Evolutionary conservation across 2,797 vertebrate species (phyloP), one percentile per base, ranked within the genome.

Genomic region (Decapterus maruadsi): DNA sequence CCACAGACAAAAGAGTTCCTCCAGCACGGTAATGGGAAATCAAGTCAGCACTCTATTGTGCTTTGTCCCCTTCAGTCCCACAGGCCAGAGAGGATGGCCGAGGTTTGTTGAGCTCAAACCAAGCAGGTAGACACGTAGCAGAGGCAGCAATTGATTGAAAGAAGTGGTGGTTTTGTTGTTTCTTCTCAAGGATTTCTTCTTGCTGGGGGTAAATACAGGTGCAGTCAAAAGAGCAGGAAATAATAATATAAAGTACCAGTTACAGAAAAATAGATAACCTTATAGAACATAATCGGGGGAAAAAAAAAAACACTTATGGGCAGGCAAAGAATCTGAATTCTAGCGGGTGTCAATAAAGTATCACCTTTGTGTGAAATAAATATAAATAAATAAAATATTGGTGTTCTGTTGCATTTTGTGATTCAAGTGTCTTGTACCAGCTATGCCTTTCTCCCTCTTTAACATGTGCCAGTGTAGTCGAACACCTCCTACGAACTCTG

Each of bases 1-100:
- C 82, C 75, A 50, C 83, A 85, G 84, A 91, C 84, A 83, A 88
- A 91, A 74, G 81, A 82, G 73, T 81, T 78, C 72, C 75, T 82
- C 69, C 75, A 68, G 75, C 59, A 42, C 64, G 17, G 68, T 90
- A 90, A 93, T 90, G 68, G 83, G 77, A 90, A 90, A 91, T 88
- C 90, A 86, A 90, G 85, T 84, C 84, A 74, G 76, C 43, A 22
- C 66, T 80, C 72, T 72, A 61, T 81, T 81, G 84, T 87, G 82
- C 62, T 84, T 81, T 82, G 86, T 86, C 68, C 66, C 76, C 63
- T 63, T 86, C 72, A 58, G 73, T 71, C 66, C 73, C 64, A n/a
- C 45, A 17, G 83, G 76, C 60, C 48, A 36, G n/a, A 65, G 66
- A 64, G 60, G 67, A 26, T 22, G 9, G 43, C 9, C 0, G 46